Conservation (phyloP, 92 coral and sea anemone species). For the Parazoanthus darwini region DNA sequence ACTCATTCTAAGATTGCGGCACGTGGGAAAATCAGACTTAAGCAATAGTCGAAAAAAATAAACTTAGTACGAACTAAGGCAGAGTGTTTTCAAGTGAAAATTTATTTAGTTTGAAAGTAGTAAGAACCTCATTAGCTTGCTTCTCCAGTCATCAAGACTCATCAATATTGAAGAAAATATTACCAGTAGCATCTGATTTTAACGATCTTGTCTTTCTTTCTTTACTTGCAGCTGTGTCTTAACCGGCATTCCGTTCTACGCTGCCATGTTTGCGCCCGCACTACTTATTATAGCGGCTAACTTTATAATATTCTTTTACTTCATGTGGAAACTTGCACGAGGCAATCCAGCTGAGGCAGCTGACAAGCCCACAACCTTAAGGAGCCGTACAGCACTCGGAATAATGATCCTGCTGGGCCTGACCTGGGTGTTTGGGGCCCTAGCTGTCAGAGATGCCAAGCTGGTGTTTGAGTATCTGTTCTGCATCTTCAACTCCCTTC, state of each 20-base stretch:
- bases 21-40: too few relatives aligned
- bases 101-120: too few relatives aligned
- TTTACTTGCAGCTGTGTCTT: conserved; percentile 34
- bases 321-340: conserved; percentile 23
- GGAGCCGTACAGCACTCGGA: conserved; percentile 8
- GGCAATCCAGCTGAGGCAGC: conserved; percentile 19
- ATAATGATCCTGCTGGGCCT: conserved; percentile 48
- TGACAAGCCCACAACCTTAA: conserved; percentile 6
- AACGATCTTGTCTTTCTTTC: background rate
- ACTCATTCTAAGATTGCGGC: too few relatives aligned
- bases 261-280: conserved; percentile 42
- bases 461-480: conserved; percentile 44
- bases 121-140: too few relatives aligned
- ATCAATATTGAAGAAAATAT: too few relatives aligned
- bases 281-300: conserved; percentile 9
- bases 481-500: conserved; percentile 49
- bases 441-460: conserved; percentile 40
- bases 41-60: too few relatives aligned
- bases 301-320: conserved; percentile 37
- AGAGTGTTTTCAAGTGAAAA: too few relatives aligned
- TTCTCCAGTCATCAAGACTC: too few relatives aligned
- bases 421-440: conserved; percentile 52
- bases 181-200: background rate
- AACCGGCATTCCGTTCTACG: conserved; percentile 37
- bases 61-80: too few relatives aligned